These are phyloP conservation scores for Xylocampa areola DNA, from an alignment of 2,888 invertebrate genomes.

Conservation along the genomic window DNA sequence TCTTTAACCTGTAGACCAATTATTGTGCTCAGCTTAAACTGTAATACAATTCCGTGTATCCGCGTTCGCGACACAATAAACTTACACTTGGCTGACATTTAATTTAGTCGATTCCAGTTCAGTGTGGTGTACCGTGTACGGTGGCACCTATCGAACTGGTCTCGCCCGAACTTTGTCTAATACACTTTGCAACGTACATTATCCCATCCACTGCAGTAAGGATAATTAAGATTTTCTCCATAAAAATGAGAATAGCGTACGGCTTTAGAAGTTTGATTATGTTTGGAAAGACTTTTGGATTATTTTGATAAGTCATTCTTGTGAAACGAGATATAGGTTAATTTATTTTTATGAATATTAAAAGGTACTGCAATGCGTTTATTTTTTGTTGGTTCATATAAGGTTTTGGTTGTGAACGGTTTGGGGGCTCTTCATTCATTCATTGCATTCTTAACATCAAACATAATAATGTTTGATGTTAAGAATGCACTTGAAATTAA, in stretches of 20 bases:
- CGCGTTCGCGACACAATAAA: conserved; percentile 30
- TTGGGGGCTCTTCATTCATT: too few species aligned
- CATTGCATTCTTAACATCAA: too few species aligned
- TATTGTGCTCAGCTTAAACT: background rate
- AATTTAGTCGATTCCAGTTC: conserved; percentile 64
- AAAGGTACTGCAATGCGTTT: too few species aligned
- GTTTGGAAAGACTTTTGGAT: conserved; percentile 9
- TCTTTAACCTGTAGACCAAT: too few species aligned
- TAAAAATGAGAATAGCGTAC: conserved; percentile 19
- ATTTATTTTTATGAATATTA: background rate
- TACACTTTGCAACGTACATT: conserved; percentile 76
- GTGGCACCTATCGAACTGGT: conserved; percentile 66
- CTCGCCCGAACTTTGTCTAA: conserved; percentile 76
- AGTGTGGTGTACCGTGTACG: conserved; percentile 55
- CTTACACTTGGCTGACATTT: conserved; percentile 38
- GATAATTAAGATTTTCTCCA: conserved; percentile 71
- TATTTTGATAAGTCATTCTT: background rate
- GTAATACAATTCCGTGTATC: conserved; percentile 24
- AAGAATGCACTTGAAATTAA: too few species aligned
- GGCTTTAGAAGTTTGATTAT: conserved; percentile 33
- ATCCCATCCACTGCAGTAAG: conserved; percentile 66
- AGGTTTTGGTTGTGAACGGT: too few species aligned
- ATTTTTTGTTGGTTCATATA: too few species aligned
- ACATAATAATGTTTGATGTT: too few species aligned
- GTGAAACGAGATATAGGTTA: background rate